A percentile compares a stretch with the other conserved stretches of the same genome.
These are phyloP conservation scores for Leptarthrus brevirostris DNA, from an alignment of 2,888 invertebrate genomes.

Conservation along the genomic window DNA sequence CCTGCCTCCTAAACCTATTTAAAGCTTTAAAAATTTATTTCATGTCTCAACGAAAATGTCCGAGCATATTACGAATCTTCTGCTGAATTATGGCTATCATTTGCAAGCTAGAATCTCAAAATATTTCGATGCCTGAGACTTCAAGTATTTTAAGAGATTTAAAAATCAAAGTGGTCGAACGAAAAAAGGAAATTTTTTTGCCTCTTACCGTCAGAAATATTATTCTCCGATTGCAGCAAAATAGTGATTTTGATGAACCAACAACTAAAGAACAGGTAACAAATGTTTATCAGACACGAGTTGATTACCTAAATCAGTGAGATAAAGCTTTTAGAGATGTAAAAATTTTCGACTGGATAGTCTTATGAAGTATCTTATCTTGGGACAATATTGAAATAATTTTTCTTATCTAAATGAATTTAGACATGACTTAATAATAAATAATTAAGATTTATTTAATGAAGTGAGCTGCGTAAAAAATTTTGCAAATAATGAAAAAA, in stretches of 20 bases:
- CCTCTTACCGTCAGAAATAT: not conserved
- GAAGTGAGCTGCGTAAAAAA: constrained; percentile 38
- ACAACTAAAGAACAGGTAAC: not conserved
- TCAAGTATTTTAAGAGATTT: too few relatives aligned
- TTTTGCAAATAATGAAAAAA: constrained; percentile 45
- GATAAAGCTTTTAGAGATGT: constrained; percentile 6
- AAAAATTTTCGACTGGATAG: constrained; percentile 3
- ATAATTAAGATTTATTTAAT: constrained; percentile 50
- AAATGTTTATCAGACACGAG: not conserved
- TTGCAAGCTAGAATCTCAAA: not conserved
- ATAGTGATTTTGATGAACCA: not conserved
- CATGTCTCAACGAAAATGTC: constrained; percentile 5
- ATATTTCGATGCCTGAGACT: too few relatives aligned
- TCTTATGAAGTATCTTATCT: constrained; percentile 22
- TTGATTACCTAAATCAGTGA: constrained; percentile 24
- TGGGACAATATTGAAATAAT: constrained; percentile 29
- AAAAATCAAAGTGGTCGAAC: too few relatives aligned
- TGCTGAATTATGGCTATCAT: constrained; percentile 19
- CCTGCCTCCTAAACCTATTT: constrained; percentile 34
- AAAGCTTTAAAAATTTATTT: constrained; percentile 47
- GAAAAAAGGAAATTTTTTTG: not conserved
- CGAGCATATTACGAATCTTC: constrained; percentile 5
- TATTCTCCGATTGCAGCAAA: not conserved
- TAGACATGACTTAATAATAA: constrained; percentile 31
- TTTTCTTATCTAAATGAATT: constrained; percentile 37